Evolutionary conservation across 2,797 vertebrate species (phyloP), one percentile per base, ranked within the genome.

Genomic region (Myotis findleyi): DNA sequence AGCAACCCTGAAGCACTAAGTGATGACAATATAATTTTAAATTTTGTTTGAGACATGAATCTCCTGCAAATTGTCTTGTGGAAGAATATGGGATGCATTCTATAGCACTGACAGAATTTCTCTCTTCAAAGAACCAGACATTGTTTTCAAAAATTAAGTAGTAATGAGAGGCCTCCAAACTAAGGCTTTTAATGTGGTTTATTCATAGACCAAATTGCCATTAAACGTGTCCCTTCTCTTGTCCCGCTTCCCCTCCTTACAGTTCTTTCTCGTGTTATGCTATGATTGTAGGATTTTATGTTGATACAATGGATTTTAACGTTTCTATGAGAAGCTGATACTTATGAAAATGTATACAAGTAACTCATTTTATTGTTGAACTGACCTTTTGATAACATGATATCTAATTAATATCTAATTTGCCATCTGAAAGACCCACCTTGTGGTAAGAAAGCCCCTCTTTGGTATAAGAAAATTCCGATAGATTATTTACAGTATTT

Each of bases 341-440:
- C 82, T 87, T 94, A 72, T 82, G 27, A 93, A 79, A 93, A 79
- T 68, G 9, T 72, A n/a, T 41, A 14, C 41, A 84, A 57, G 66
- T 76, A 87, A 66, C 11, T 95, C 36, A 81, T 49, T 81, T 93
- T 4, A 86, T 27, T 87, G 87, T 94, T 79, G 33, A 25, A 71
- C 72, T 90, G 69, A 7, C 9, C 33, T 82, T 94, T 93, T 10
- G 3, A 68, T 94, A 62, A 73, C 36, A 25, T 79, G 6, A 14
- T 72, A 93, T 76, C 86, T 90, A 88, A 44, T 68, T 89, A 89
- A 95, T 83, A 51, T 51, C 44, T 83, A 89, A 76, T 87, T 66
- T 87, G n/a, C 27, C 53, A 64, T 51, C 66, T 77, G 47, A 44
- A 87, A 90, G 89, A 75, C 13, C 91, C 77, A 36, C 9, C 87